Percentiles rank a stretch among this genome's conserved stretches.
phyloP scores from a whole-genome alignment of 2,113 vertebrate genomes.

The Rhombomys opimus region DNA sequence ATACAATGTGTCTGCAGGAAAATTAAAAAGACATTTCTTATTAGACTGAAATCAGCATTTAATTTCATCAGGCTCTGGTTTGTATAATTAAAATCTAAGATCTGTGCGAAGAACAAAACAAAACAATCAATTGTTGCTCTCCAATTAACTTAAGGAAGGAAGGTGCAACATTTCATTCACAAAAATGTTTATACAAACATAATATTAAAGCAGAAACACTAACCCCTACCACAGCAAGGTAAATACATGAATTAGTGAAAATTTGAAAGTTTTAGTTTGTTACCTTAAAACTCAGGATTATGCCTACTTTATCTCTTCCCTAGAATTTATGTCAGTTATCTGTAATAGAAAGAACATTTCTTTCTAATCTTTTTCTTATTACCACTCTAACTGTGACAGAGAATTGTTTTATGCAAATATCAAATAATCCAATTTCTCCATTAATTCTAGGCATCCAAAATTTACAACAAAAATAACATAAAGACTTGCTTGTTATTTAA shows the following conservation, averaged over 20 bases:
- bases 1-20: neutral
- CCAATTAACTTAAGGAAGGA: neutral
- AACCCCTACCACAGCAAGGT: rapidly evolving
- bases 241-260: neutral
- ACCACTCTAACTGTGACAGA: neutral
- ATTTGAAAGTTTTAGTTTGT: neutral
- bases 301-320: neutral
- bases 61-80: neutral
- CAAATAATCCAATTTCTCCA: neutral
- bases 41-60: neutral
- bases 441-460: neutral
- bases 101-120: neutral
- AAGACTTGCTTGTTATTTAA: neutral
- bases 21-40: constrained; percentile 22
- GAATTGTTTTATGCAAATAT: neutral
- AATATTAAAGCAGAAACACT: neutral
- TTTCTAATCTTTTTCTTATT: neutral
- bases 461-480: neutral
- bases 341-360: neutral
- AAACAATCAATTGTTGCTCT: neutral
- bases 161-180: neutral
- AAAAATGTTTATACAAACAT: neutral
- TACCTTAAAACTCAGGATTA: neutral
- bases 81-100: neutral
- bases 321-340: neutral